A percentile compares a stretch with the other conserved stretches of the same genome.
Evolutionary conservation across 2,113 vertebrate genomes (phyloP).

Genomic region (Cyanoramphus novaezelandiae): DNA sequence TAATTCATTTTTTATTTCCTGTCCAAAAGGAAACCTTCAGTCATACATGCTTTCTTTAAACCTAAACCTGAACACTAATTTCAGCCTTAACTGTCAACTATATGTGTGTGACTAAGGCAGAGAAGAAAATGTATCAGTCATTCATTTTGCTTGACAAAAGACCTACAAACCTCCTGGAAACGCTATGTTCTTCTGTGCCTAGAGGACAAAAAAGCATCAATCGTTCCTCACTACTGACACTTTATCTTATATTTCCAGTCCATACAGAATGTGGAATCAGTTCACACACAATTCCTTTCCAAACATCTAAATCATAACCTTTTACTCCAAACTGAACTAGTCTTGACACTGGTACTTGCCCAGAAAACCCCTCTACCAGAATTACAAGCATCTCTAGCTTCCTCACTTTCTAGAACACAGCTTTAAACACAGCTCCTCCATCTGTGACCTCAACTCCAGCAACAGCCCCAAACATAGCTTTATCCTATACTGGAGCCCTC

Average conservation of each 20-base stretch:
- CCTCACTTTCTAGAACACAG: neutral
- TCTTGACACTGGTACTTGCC: neutral
- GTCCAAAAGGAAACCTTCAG: neutral
- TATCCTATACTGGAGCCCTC: neutral
- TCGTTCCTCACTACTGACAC: neutral
- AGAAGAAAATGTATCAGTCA: neutral
- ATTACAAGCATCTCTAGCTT: fast-evolving
- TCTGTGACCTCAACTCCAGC: neutral
- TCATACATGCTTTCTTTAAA: neutral
- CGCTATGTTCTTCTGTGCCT: neutral
- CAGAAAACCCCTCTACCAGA: neutral
- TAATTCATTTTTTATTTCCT: neutral
- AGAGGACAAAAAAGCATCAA: neutral
- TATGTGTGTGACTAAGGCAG: neutral
- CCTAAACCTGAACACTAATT: neutral
- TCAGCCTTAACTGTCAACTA: neutral
- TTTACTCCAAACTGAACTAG: neutral
- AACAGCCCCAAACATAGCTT: neutral
- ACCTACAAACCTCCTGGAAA: neutral
- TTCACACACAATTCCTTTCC: neutral
- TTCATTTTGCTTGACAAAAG: neutral
- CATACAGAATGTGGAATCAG: neutral
- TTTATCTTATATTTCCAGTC: neutral
- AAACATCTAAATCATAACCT: neutral
- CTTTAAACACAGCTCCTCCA: neutral